Base-by-base conservation (phyloP, 2,113 vertebrate genomes). In the Oryzias melastigma region DNA sequence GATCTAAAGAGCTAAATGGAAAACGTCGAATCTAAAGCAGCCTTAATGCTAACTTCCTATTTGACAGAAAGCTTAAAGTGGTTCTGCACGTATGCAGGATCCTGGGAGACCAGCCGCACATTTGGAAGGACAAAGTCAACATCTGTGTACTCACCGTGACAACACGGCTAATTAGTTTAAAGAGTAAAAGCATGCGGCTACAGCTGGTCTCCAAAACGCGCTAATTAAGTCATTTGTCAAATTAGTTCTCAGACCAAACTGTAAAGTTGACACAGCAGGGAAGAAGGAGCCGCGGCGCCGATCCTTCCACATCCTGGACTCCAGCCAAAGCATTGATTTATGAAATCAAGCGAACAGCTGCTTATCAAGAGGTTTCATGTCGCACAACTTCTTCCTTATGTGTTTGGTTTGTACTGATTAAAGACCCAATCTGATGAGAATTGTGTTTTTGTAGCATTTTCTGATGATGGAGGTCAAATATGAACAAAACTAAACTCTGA, bases 181-280 rank as follows among this genome's bases (percentile, higher is more conserved):
- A 5, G 44, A 68, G 35, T 49, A 58, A 25, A 53, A 55, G 22
- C 48, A 52, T 7, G 22, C 43, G 47, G 35, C 22, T 17, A 51
- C 43, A 52, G 42, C 57, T 27, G 14, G 50, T 19, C 50, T 51
- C 40, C 50, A 51, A 70, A 51, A 41, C 40, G 24, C 18, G 7
- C 35, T 25, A 57, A 58, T 58, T 56, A 63, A 51, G 54, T 71
- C 42, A 47, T 58, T 71, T 7, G 50, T 58, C 48, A 20, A 20
- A 52, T 63, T 42, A 42, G 20, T 22, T 14, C 17, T 64, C 27
- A 52, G 18, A 52, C 42, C 53, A 52, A 71, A 64, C 16, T 29
- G 29, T 64, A 53, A 27, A 57, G 55, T 27, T 68, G 65, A 59
- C 51, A 49, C 13, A 17, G 46, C 48, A 52, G 43, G 18, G 55